These are phyloP conservation scores for Nebria ingens DNA, from an alignment of 1,140 invertebrate genomes.

Conservation along the genomic window DNA sequence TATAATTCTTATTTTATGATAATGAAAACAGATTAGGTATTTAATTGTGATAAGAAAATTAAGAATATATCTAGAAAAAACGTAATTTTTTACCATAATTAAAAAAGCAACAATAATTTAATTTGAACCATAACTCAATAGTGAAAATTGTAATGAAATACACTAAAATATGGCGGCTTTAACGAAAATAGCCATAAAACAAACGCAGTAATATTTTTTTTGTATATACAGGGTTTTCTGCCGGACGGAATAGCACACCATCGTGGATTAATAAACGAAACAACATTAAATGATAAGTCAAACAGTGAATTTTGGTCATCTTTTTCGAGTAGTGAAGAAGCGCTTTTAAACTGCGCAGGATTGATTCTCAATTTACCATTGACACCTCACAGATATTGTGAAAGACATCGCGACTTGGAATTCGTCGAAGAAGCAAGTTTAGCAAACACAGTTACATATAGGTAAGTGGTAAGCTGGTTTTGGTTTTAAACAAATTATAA, in stretches of 20 bases:
- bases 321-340: conserved; percentile 66
- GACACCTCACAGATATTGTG: conserved; percentile 48
- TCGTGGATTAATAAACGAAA: conserved; percentile 47
- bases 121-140: too few species aligned
- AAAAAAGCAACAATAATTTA: too few species aligned
- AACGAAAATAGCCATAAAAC: too few species aligned
- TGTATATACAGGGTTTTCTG: conserved; percentile 34
- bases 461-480: conserved; percentile 38
- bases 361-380: conserved; percentile 60
- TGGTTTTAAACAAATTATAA: not conserved
- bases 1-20: too few species aligned
- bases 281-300: conserved; percentile 50
- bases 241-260: conserved; percentile 55
- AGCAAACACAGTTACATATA: conserved; percentile 52
- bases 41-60: too few species aligned
- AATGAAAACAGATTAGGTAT: too few species aligned
- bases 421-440: conserved; percentile 39
- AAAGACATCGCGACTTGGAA: conserved; percentile 29
- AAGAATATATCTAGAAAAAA: too few species aligned
- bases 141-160: too few species aligned
- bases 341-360: conserved; percentile 59
- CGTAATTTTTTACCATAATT: too few species aligned
- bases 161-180: too few species aligned
- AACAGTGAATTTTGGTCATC: conserved; percentile 71
- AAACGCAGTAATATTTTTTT: too few species aligned